Percentiles rank a stretch among this genome's conserved stretches.
These are phyloP conservation scores for Leptestheria dahalacensis DNA, from an alignment of 1,140 invertebrate species.

Conservation along the genomic window DNA sequence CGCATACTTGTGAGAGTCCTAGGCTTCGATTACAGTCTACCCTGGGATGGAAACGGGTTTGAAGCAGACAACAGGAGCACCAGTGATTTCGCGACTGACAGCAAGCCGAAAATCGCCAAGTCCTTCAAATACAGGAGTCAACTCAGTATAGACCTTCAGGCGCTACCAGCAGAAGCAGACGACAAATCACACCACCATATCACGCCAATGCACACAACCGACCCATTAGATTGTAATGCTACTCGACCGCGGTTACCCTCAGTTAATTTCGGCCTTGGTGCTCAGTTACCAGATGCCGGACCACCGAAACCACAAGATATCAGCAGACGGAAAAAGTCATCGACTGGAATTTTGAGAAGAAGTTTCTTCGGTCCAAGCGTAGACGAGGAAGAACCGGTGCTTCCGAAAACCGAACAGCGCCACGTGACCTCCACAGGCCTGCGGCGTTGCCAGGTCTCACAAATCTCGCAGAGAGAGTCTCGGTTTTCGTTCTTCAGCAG, in stretches of 20 bases:
- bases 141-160: not conserved
- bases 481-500: not conserved
- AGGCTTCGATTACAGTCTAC: not conserved
- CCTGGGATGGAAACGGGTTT: not conserved
- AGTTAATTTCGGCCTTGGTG: not conserved
- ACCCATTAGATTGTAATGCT: too few relatives aligned
- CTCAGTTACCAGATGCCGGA: too few relatives aligned
- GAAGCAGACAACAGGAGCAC: not conserved
- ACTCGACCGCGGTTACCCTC: too few relatives aligned
- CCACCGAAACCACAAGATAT: too few relatives aligned
- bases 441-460: too few relatives aligned
- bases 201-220: too few relatives aligned
- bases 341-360: not conserved
- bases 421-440: too few relatives aligned
- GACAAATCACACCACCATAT: too few relatives aligned
- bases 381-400: not conserved
- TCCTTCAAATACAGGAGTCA: slow-evolving; percentile 17
- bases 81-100: not conserved
- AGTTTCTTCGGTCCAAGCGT: not conserved
- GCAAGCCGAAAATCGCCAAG: slow-evolving; percentile 11
- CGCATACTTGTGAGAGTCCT: slow-evolving; percentile 17
- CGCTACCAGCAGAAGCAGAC: not conserved
- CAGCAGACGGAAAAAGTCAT: not conserved
- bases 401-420: too few relatives aligned
- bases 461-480: too few relatives aligned